phyloP scores from a whole-genome alignment of 2,888 invertebrate genomes.

The Drosophila meridiana region DNA sequence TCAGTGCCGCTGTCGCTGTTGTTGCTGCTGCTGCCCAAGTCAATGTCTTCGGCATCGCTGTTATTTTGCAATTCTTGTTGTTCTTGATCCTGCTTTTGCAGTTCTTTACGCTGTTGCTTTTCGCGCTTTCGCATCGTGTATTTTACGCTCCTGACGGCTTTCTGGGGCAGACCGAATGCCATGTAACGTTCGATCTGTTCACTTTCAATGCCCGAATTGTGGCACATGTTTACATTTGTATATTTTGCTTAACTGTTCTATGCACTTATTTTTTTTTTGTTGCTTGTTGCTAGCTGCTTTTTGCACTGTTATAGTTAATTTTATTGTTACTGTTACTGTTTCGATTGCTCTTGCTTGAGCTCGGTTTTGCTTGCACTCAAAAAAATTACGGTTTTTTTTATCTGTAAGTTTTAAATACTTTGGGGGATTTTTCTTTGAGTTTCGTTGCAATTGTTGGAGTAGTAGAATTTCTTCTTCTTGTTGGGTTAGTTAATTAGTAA shows the following conservation, averaged over 20 bases:
- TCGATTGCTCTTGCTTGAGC: conserved; percentile 12
- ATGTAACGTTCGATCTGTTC: conserved; percentile 83
- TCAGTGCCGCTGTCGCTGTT: conserved; percentile 58
- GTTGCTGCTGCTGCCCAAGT: conserved; percentile 6
- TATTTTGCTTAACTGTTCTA: conserved; percentile 37
- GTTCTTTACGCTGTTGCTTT: conserved; percentile 51
- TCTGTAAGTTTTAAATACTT: conserved; percentile 20
- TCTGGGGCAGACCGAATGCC: conserved; percentile 83
- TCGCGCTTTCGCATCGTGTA: conserved; percentile 81
- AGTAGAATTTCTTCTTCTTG: conserved; percentile 6
- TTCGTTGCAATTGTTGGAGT: conserved; percentile 14
- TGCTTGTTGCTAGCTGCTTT: neutral
- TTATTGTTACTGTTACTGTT: conserved; percentile 13
- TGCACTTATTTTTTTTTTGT: conserved; percentile 16
- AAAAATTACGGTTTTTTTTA: conserved; percentile 26
- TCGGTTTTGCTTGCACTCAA: conserved; percentile 41
- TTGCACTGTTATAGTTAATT: conserved; percentile 5
- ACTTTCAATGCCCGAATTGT: conserved; percentile 81
- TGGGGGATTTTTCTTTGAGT: conserved; percentile 15
- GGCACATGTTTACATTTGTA: conserved; percentile 82
- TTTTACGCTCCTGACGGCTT: conserved; percentile 82
- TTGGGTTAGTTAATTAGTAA: conserved; percentile 51
- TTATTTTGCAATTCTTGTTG: conserved; percentile 34
- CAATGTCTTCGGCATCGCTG: conserved; percentile 31
- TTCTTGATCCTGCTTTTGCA: conserved; percentile 28